Evolutionary conservation across 2,888 invertebrate species (phyloP), one percentile per base, ranked within the genome.

Genomic region (Agrochola macilenta): DNA sequence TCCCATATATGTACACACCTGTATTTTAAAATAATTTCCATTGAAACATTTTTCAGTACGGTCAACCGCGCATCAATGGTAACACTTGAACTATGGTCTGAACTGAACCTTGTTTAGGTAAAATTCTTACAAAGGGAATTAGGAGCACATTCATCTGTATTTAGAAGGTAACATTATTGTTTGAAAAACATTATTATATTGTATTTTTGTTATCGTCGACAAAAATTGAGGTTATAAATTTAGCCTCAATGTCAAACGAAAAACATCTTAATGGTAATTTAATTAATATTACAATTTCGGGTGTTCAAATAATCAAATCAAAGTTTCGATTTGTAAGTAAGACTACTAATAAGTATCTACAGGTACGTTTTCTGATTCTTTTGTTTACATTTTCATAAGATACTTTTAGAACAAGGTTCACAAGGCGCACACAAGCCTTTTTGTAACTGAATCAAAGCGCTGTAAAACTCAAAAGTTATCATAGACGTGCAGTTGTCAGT

Each of bases 21-120:
- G 43, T 61, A 65, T 83, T 79, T 78, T 64, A 65, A 52, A 83
- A 80, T 49, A 66, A 84, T 83, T 80, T 82, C 69, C 82, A 84
- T 83, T 73, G 72, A 73, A 83, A 64, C 26, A 69, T 76, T 72
- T 84, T 83, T 76, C 65, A 76, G 77, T 81, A 81, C 54, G 7
- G 46, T 80, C 73, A 80, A 63, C 46, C 14, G 7, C 61, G 5
- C 2, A 43, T 46, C 7, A 14, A 39, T 39, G 7, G 20, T n/a
- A 49, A 35, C 46, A 57, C 23, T 52, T 52, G 9, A 52, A 52
- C 8, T 52, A 52, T 52, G 23, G 52, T 49, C 46, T 46, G 46
- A 12, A 8, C 9, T 52, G 2, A 54, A 23, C 54, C 23, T 7
- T 23, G 43, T 65, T 46, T 11, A 26, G 11, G 26, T 26, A 7